These are phyloP conservation scores for Lasioglossum figueresi DNA, from an alignment of 2,888 invertebrate species.

Conservation along the genomic window DNA sequence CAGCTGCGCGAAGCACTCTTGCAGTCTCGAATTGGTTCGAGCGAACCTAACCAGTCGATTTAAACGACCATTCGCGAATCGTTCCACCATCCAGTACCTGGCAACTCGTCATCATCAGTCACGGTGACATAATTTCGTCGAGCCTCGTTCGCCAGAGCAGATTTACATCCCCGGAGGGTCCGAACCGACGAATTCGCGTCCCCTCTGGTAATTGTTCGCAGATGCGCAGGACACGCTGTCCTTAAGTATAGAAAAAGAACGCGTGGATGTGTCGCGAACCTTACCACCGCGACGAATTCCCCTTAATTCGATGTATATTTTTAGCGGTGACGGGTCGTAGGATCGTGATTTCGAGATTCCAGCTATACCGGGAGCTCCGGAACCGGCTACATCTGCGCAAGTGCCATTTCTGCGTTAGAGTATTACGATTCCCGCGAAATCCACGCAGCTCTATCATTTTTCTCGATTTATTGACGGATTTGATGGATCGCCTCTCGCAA, in stretches of 20 bases:
- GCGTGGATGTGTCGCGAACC: neutral
- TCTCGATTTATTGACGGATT: neutral
- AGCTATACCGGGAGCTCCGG: neutral
- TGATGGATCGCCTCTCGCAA: neutral
- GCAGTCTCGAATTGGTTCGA: neutral
- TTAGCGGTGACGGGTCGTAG: conserved; percentile 46
- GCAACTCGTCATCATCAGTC: conserved; percentile 14
- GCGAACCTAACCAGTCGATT: neutral
- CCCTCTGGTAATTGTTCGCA: conserved; percentile 58
- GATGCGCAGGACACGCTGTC: conserved; percentile 49
- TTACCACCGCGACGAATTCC: conserved; percentile 46
- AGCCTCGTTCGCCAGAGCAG: neutral
- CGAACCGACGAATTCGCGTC: conserved; percentile 8
- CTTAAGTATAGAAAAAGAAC: conserved; percentile 23
- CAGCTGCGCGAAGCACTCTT: neutral
- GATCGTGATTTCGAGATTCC: conserved; percentile 39
- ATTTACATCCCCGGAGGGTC: neutral
- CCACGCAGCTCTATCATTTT: neutral
- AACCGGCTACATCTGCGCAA: neutral
- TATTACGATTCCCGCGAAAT: neutral
- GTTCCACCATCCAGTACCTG: neutral
- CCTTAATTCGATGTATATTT: conserved; percentile 54
- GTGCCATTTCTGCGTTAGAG: neutral
- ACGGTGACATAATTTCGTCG: conserved; percentile 13
- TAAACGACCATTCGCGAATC: neutral